Evolutionary conservation across 2,888 invertebrate genomes (phyloP).

Genomic region (Osedax frankpressi): DNA sequence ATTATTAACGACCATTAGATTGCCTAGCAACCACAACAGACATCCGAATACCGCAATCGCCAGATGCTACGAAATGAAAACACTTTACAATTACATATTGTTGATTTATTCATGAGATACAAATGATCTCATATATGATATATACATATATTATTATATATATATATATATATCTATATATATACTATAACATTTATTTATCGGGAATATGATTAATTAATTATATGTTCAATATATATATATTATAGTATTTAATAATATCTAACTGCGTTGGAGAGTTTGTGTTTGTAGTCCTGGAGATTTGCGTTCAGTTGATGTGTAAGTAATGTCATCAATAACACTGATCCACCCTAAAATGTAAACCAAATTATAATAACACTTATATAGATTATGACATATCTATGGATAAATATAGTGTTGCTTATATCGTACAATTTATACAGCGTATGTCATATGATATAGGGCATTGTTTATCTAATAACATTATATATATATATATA

Average conservation of each 20-base stretch:
- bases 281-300: slow-evolving; percentile 10
- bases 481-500: too few species aligned
- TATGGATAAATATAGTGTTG: too few species aligned
- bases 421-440: too few species aligned
- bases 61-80: not conserved
- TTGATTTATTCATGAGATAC: not conserved
- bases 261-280: slow-evolving; percentile 5
- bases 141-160: not conserved
- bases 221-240: too few species aligned
- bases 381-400: too few species aligned
- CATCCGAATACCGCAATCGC: not conserved
- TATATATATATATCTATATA: not conserved
- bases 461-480: too few species aligned
- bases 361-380: too few species aligned
- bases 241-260: not conserved
- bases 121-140: not conserved
- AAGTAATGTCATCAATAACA: not conserved
- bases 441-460: too few species aligned
- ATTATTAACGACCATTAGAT: not conserved
- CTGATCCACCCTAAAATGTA: not conserved
- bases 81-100: not conserved
- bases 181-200: too few species aligned
- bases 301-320: not conserved
- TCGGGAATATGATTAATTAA: too few species aligned
- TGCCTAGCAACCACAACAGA: slow-evolving; percentile 5